phyloP scores from a whole-genome alignment of 92 coral and sea anemone genomes.

The Palythoa grandiflora region DNA sequence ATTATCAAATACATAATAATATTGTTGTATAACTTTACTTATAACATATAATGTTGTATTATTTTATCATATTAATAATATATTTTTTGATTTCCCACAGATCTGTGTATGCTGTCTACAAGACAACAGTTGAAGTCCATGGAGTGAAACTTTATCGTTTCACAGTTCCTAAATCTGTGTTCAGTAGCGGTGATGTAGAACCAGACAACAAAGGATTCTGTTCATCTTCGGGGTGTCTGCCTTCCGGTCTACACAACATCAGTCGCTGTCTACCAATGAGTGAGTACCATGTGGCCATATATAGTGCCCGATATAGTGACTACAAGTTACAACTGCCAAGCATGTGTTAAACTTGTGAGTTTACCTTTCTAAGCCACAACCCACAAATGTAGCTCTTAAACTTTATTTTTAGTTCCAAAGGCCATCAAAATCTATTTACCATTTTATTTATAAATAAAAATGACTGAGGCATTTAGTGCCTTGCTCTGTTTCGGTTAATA shows the following conservation, averaged over 20 bases:
- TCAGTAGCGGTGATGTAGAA: constrained; percentile 38
- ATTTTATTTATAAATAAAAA: no score
- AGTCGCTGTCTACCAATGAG: constrained; percentile 44
- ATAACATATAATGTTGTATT: neutral
- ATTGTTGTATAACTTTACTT: no score
- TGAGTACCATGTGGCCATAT: neutral
- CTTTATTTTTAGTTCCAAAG: no score
- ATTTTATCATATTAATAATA: neutral
- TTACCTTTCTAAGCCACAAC: no score
- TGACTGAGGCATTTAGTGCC: no score
- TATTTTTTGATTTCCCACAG: neutral
- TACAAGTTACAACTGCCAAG: no score
- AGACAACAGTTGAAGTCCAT: constrained; percentile 52
- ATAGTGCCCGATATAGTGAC: no score
- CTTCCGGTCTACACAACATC: constrained; percentile 27
- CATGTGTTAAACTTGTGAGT: no score
- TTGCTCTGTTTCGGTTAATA: no score
- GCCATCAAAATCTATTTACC: no score
- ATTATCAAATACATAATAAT: no score
- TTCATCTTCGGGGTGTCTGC: constrained; percentile 30
- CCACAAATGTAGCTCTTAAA: no score
- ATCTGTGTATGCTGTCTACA: constrained; percentile 52
- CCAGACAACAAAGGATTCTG: constrained; percentile 44
- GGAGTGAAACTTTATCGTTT: constrained; percentile 62
- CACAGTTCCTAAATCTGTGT: constrained; percentile 46